These are phyloP conservation scores for Phycodurus eques DNA, from an alignment of 2,113 vertebrate genomes.

Conservation along the genomic window DNA sequence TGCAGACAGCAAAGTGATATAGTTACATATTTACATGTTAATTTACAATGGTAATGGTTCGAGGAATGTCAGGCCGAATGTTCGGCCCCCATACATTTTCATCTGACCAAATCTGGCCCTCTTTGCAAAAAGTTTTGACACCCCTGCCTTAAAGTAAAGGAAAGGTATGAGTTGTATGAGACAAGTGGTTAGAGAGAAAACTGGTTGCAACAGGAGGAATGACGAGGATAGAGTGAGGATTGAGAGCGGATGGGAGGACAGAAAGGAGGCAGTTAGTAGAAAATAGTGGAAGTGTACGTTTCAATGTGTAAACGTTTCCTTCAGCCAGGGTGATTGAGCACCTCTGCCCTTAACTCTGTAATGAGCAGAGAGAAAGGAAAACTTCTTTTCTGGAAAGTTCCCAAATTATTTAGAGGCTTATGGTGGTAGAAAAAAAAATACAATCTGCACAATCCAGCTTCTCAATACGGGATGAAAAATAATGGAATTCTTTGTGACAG, in stretches of 20 bases:
- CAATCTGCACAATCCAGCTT: slow-evolving; percentile 78
- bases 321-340: slow-evolving; percentile 74
- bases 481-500: slow-evolving; percentile 81
- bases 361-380: slow-evolving; percentile 72
- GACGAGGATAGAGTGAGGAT: slow-evolving; percentile 52
- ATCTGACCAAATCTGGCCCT: no score
- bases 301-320: slow-evolving; percentile 70
- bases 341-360: slow-evolving; percentile 77
- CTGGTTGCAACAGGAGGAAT: slow-evolving; percentile 41
- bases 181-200: slow-evolving; percentile 35
- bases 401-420: slow-evolving; percentile 78
- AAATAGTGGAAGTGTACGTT: slow-evolving; percentile 50
- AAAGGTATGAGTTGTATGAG: slow-evolving; percentile 27
- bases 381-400: slow-evolving; percentile 75
- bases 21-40: no score
- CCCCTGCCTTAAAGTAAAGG: slow-evolving; percentile 10
- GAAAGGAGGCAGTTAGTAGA: slow-evolving; percentile 44
- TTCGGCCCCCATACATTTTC: no score
- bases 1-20: no score
- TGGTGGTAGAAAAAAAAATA: slow-evolving; percentile 64
- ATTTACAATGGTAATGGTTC: no score
- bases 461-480: slow-evolving; percentile 79
- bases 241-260: slow-evolving; percentile 60
- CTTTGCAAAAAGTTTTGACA: no score
- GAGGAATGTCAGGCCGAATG: no score